Base-by-base conservation (phyloP, 30 jellyfish, hydroid and myxozoan genomes). In the Phacellophora camtschatica region DNA sequence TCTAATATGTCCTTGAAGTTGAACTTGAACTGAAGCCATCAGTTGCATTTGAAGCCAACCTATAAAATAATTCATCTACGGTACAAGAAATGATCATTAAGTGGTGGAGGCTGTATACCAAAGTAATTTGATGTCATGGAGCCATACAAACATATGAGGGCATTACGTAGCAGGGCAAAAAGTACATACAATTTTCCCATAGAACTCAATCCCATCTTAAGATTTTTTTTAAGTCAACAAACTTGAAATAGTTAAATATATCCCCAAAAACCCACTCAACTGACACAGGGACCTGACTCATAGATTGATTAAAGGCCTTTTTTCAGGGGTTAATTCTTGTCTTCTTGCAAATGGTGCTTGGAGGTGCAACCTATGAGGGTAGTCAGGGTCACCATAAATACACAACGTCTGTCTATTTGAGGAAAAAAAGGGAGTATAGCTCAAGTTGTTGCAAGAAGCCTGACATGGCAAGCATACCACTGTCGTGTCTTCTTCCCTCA, bases 211-310 rank as follows among this genome's bases (percentile, higher is more conserved):
- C 82, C 63, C 43, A 79, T 70, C 66, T 91, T 84, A 30, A 82
- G 70, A 61, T 90, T 32, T 83, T 75, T 71, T 83, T 74, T 30
- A 90, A 90, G 50, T 90, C 97, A 7, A 51, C 20, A 49, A 74
- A 74, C 37, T 59, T 66, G 34, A 90, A 90, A 69, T 62, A 90
- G 59, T 71, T 67, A n/a, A 55, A 81, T 37, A 77, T 83, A 54
- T 71, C 95, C 67, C 95, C 97, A 74, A 88, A 88, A 20, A 88
- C 48, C 96, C 96, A 87, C 63, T 87, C 96, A 35, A 79, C 88
- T 0, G 85, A 46, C 1, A 76, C 89, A 22, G 90, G 39, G 19
- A 74, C 95, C 56, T 48, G 57, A 33, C 91, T 84, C 90, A 84
- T 70, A 4, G 79, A 8, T 46, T 30, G 23, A 64, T 81, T 81